Evolutionary conservation across 1,140 invertebrate genomes (phyloP), one percentile per base, ranked within the genome.

Genomic region (Meloidogyne chitwoodi): DNA sequence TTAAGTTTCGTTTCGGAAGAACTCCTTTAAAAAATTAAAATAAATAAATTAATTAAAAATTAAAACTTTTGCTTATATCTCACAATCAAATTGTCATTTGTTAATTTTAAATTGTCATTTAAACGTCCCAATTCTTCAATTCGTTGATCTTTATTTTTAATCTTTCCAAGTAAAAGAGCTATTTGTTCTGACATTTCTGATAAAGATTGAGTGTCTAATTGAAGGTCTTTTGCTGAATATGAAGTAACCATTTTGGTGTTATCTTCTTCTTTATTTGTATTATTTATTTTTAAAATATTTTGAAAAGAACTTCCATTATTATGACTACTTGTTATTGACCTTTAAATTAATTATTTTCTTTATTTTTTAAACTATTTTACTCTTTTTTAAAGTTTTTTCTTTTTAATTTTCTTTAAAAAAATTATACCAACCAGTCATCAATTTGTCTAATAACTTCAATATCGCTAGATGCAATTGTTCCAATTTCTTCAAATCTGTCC

Each of bases 311-410:
- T 27, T 29, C 56, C 64, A 63, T 77, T 56, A 48, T 83, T 75
- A 38, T 81, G 75, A 24, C 83, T 81, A 62, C 83, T 82, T 12
- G 80, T 81, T 56, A 84, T 56, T 8, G 82, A 84, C 83, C 83
- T 82, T 44, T 29, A 72, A 82, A 31, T 78, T 24, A 63, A 8
- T 64, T 29, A 0, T 76, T 12, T n/a, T n/a, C n/a, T n/a, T n/a
- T n/a, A n/a, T n/a, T n/a, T n/a, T n/a, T n/a, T n/a, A n/a, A n/a
- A n/a, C n/a, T n/a, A 72, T 22, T 44, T 5, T 10, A 38, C 1
- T 0, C 6, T 38, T 38, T 38, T 38, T 38, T 34, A 34, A 38
- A 41, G 12, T 4, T 48, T 44, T 2, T 48, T 10, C 0, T 48
- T 48, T 38, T 38, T 38, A 8, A 8, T 38, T 6, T 8, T 38